A percentile compares a stretch with the other conserved stretches of the same genome.
Evolutionary conservation across 2,888 invertebrate species (phyloP).

Genomic region (Macroteleia sp.): DNA sequence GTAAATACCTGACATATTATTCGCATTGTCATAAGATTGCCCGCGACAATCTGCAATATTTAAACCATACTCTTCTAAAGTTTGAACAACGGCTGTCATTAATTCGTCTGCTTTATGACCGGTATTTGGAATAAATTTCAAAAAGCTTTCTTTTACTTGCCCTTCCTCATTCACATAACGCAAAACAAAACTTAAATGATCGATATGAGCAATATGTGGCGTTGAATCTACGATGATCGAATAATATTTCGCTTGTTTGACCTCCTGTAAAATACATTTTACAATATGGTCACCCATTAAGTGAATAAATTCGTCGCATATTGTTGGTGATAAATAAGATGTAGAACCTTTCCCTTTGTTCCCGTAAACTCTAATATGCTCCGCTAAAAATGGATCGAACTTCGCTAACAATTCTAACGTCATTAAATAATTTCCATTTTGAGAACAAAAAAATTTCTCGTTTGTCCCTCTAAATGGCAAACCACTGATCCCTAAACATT

Average conservation of each 20-base stretch:
- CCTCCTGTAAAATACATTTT: background rate
- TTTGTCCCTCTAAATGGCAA: constrained; percentile 25
- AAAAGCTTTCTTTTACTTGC: constrained; percentile 18
- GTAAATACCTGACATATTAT: constrained; percentile 20
- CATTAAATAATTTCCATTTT: constrained; percentile 72
- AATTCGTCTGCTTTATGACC: constrained; percentile 63
- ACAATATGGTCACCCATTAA: background rate
- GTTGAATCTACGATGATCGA: constrained; percentile 38
- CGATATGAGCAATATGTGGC: constrained; percentile 15
- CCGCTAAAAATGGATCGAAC: constrained; percentile 71
- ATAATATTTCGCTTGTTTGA: constrained; percentile 26
- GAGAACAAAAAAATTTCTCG: constrained; percentile 1
- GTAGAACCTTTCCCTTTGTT: constrained; percentile 66
- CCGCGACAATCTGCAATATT: background rate
- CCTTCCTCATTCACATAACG: constrained; percentile 12
- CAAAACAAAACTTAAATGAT: constrained; percentile 28
- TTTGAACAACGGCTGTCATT: constrained; percentile 1
- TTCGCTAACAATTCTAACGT: constrained; percentile 69
- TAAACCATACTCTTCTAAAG: background rate
- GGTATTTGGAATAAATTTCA: constrained; percentile 19
- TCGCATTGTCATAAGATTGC: background rate
- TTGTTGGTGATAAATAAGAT: constrained; percentile 68
- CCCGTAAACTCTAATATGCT: constrained; percentile 65
- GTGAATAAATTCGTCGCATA: constrained; percentile 16
- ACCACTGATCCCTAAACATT: constrained; percentile 20